Evolutionary conservation across 1,140 invertebrate species (phyloP), one percentile per base, ranked within the genome.

Genomic region (Hermetia illucens): DNA sequence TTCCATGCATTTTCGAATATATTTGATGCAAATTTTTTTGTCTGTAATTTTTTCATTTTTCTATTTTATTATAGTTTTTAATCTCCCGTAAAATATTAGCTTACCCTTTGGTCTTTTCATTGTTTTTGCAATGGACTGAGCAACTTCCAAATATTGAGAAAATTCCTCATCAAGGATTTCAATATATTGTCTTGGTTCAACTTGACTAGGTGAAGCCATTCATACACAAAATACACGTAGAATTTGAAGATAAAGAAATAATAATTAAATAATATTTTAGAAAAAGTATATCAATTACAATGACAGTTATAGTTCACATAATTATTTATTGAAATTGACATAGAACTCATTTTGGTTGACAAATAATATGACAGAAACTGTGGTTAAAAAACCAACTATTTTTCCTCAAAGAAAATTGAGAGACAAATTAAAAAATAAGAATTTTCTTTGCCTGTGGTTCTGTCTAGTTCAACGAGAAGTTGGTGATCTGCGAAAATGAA

Each of bases 21-120:
- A 62, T 49, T 64, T 61, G 36, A 45, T 52, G 38, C 55, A 57
- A 38, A 63, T 56, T 43, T 57, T 48, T 45, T 47, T 47, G 38
- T 65, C 64, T 64, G 20, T n/a, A 36, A 34, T 36, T 18, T n/a
- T 35, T 5, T 19, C 9, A 39, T 35, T 29, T 21, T 27, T 27
- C 13, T 9, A 27, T 27, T 27, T 27, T 27, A 13, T 6, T 38
- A 17, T 27, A 19, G 22, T 3, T n/a, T n/a, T n/a, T 15, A 38
- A 38, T 30, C 9, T 18, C 10, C 12, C 4, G 30, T 5, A 30
- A 6, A 9, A 32, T 29, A 29, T 10, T n/a, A 5, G 6, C 30
- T 38, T 38, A 42, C 40, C 36, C 24, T 38, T 38, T 1, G 55
- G 53, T 3, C 53, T 27, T 4, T 22, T 42, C 15, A 58, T 41